Evolutionary conservation across 1,140 invertebrate genomes (phyloP).

Genomic region (Homalodisca vitripennis): DNA sequence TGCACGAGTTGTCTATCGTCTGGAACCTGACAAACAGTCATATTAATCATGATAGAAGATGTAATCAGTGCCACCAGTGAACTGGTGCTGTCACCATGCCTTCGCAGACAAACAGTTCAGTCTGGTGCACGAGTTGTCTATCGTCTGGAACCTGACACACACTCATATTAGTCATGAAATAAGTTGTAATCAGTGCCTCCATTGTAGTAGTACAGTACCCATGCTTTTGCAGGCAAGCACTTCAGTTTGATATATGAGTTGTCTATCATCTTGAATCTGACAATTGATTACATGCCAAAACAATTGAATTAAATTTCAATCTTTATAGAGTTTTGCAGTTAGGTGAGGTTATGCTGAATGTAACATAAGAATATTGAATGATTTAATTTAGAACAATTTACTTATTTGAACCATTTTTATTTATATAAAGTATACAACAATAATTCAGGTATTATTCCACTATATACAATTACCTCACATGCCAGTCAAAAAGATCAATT

Average conservation of each 20-base stretch:
- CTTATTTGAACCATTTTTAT: background rate
- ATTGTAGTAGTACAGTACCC: too few species aligned
- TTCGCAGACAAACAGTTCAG: too few species aligned
- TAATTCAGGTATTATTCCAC: background rate
- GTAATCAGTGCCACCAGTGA: background rate
- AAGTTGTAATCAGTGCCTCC: background rate
- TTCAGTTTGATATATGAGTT: too few species aligned
- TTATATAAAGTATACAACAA: background rate
- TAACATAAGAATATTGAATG: background rate
- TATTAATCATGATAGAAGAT: background rate
- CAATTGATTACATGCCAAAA: background rate
- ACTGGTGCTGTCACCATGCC: too few species aligned
- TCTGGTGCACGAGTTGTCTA: too few species aligned
- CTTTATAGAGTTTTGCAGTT: background rate
- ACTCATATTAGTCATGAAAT: background rate
- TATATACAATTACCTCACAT: conserved; percentile 48
- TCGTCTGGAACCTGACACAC: background rate
- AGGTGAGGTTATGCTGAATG: background rate
- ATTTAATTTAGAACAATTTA: background rate
- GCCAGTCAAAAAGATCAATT: conserved; percentile 61
- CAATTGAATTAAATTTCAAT: background rate
- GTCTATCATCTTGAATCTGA: background rate
- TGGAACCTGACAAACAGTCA: too few species aligned
- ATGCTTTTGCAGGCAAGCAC: too few species aligned
- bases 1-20: too few species aligned